Conservation (phyloP, 2,113 vertebrate genomes). For the Hemibagrus wyckioides region DNA sequence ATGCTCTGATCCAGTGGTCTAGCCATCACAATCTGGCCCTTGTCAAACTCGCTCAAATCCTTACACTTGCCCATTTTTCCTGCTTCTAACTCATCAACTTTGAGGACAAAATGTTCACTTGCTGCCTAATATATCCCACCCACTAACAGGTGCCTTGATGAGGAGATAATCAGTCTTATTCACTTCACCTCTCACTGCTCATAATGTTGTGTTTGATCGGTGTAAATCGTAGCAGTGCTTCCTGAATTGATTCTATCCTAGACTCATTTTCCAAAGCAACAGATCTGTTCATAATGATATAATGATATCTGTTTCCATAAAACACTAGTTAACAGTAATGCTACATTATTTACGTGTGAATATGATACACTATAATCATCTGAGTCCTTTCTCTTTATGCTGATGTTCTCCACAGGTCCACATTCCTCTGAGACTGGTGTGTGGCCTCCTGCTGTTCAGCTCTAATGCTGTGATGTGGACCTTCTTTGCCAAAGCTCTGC, state of each 20-base stretch:
- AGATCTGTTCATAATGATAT: neutral
- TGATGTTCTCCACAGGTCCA: conserved; percentile 71
- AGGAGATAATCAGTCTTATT: no score
- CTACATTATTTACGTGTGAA: neutral
- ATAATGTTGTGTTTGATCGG: no score
- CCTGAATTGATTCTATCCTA: neutral
- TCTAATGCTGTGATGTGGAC: conserved; percentile 91
- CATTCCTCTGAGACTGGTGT: conserved; percentile 72
- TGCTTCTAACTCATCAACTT: no score
- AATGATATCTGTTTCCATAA: neutral
- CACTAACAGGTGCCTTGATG: no score
- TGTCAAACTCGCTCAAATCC: no score
- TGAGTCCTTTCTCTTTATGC: neutral
- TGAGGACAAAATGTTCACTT: no score
- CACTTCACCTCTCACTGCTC: no score
- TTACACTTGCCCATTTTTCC: no score
- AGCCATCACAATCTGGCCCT: no score
- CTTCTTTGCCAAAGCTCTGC: conserved; percentile 88
- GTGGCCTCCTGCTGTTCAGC: conserved; percentile 71
- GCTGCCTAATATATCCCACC: no score
- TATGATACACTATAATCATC: neutral
- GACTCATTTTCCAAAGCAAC: neutral
- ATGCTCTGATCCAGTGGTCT: no score
- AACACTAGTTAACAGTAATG: neutral
- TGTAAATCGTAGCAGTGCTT: neutral